These are phyloP conservation scores for Hydra vulgaris DNA, from an alignment of 30 jellyfish, hydroid and myxozoan species.

Conservation along the genomic window DNA sequence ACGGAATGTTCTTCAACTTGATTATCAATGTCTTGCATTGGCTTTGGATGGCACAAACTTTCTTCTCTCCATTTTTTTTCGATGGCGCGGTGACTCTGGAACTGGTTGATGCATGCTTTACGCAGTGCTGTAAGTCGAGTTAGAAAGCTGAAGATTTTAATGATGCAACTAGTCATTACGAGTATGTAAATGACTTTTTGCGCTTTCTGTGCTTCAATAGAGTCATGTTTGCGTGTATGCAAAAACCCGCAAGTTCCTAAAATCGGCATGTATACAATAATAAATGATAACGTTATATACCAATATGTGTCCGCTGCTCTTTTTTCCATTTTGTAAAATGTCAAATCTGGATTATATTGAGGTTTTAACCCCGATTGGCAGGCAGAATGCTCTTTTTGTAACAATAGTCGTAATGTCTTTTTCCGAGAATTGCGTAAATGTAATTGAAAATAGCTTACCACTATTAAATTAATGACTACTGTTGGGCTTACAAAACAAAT, in stretches of 20 bases:
- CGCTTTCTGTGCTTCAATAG: neutral
- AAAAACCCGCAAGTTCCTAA: neutral
- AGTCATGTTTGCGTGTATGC: neutral
- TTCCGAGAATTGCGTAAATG: neutral
- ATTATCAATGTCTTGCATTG: neutral
- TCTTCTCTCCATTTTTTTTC: slow-evolving; percentile 22
- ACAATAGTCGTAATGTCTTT: neutral
- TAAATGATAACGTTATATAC: neutral
- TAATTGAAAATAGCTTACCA: neutral
- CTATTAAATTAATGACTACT: neutral
- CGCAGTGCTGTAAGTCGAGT: slow-evolving; percentile 30
- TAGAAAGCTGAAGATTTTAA: neutral
- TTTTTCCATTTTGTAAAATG: neutral
- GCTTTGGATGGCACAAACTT: slow-evolving; percentile 1
- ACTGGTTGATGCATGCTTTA: slow-evolving; percentile 25
- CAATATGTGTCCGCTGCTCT: neutral
- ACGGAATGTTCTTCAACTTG: neutral
- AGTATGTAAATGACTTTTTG: neutral
- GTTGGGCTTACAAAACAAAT: neutral
- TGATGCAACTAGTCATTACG: slow-evolving; percentile 9
- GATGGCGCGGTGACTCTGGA: neutral
- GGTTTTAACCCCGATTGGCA: neutral
- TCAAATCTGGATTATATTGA: neutral
- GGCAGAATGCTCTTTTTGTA: neutral
- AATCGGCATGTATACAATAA: neutral